Evolutionary conservation across 2,113 vertebrate genomes (phyloP).

Genomic region (Megaptera novaeangliae): DNA sequence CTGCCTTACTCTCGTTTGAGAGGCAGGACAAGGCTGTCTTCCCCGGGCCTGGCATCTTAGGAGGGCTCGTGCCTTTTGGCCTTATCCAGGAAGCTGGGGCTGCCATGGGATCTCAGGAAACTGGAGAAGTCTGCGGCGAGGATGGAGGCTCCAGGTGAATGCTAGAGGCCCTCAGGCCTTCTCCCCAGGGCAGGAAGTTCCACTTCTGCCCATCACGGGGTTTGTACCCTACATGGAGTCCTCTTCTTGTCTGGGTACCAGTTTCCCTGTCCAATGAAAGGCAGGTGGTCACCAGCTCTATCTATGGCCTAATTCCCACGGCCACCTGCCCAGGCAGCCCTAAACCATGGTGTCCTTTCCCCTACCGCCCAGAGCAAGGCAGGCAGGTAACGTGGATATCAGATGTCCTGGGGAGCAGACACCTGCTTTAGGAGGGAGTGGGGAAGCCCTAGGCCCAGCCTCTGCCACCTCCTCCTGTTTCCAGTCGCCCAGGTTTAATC

Average conservation of each 20-base stretch:
- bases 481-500: neutral
- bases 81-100: neutral
- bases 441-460: neutral
- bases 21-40: neutral
- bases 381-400: neutral
- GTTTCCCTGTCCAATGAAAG: neutral
- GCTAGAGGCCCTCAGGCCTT: neutral
- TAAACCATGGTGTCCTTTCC: neutral
- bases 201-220: neutral
- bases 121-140: neutral
- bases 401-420: neutral
- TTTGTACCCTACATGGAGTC: neutral
- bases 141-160: neutral
- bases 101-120: neutral
- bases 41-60: neutral
- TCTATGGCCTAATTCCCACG: neutral
- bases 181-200: neutral
- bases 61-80: neutral
- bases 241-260: neutral
- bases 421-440: neutral
- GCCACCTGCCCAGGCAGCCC: neutral
- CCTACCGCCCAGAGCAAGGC: fast-evolving
- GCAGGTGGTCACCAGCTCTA: neutral
- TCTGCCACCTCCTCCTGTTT: neutral
- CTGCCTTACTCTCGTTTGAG: neutral